Evolutionary conservation across 2,797 vertebrate species (phyloP), one percentile per base, ranked within the genome.

Genomic region (Phylloscopus collybita): DNA sequence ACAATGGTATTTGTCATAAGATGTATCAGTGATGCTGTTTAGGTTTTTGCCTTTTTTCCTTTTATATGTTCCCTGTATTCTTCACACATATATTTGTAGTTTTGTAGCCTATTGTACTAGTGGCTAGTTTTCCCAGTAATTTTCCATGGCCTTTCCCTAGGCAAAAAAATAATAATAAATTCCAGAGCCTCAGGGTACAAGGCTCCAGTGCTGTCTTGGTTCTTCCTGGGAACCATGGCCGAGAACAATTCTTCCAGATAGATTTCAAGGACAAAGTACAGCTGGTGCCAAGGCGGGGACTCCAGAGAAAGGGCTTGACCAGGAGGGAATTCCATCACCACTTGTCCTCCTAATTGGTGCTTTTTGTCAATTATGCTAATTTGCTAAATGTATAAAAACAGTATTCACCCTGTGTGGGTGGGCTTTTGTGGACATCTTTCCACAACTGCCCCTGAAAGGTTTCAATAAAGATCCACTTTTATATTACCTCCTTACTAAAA

Each of bases 171-270:
- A 34, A 34, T 34, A 34, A 32, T 7, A 29, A 49, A 59, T 23
- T 40, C 7, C 36, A 80, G 53, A 59, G 44, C 4, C 29, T 22
- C 9, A 3, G 15, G 3, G 2, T 12, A 23, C 23, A 18, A 40
- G 30, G 44, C 23, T 7, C 18, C 51, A 4, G 1, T 27, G 4
- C 14, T 15, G 1, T 23, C 29, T 14, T n/a, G 6, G 29, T 3
- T n/a, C 18, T 18, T 59, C 42, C 53, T 22, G 42, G 62, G 42
- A 27, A 18, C 29, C 34, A 22, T 12, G 29, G 18, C 29, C 1
- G 1, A n/a, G 53, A n/a, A 32, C 56, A 40, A 3, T 34, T 23
- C 29, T 15, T 59, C 2, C 5, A 59, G 44, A 40, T 2, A 5
- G 30, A 49, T 40, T 36, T 18, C 34, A 57, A 40, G 53, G 64